phyloP scores from a whole-genome alignment of 2,888 invertebrate genomes.

The Heliconius ismenius region DNA sequence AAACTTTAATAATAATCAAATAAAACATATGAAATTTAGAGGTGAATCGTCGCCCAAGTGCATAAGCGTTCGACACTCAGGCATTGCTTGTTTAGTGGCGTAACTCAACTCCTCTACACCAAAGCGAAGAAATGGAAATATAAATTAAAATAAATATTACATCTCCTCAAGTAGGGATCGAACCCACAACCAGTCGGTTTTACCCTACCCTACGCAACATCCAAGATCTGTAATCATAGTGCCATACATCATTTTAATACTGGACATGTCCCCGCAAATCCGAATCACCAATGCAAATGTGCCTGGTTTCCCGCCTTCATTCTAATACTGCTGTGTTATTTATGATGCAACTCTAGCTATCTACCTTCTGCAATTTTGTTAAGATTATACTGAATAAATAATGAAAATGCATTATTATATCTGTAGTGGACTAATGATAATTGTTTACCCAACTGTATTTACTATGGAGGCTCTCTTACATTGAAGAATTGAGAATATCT shows the following conservation, averaged over 20 bases:
- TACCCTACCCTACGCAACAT: conserved; percentile 31
- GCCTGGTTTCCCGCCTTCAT: conserved; percentile 64
- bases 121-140: no score
- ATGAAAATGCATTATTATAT: conserved; percentile 66
- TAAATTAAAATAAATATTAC: no score
- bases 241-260: conserved; percentile 79
- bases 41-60: no score
- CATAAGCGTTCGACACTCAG: no score
- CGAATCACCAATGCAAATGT: conserved; percentile 79
- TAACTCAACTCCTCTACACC: no score
- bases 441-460: conserved; percentile 20
- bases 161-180: no score
- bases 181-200: no score
- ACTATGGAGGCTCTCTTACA: not conserved
- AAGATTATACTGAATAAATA: conserved; percentile 75
- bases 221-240: conserved; percentile 66
- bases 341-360: conserved; percentile 74
- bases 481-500: not conserved
- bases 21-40: no score
- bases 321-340: conserved; percentile 76
- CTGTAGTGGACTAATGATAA: conserved; percentile 42
- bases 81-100: no score
- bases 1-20: not conserved
- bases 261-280: conserved; percentile 77
- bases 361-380: conserved; percentile 73